phyloP scores from a whole-genome alignment of 23 tunicate genomes.

The Styela plicata region DNA sequence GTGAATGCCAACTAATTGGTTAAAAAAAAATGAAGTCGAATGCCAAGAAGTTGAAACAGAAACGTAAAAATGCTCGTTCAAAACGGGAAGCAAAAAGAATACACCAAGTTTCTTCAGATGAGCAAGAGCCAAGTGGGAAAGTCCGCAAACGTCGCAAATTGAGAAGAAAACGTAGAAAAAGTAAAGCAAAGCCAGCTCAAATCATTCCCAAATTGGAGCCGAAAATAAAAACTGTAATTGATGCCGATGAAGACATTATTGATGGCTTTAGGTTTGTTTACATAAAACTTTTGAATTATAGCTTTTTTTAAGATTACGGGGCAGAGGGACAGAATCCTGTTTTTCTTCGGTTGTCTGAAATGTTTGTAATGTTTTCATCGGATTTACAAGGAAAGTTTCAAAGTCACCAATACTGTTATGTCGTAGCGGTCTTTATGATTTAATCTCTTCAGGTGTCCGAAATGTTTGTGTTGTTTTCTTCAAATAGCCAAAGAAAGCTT shows the following conservation, averaged over 20 bases:
- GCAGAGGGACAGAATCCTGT: no score
- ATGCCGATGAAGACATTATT: slow-evolving; percentile 56
- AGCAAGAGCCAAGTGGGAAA: slow-evolving; percentile 10
- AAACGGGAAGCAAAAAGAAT: slow-evolving; percentile 12
- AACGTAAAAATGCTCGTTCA: slow-evolving; percentile 2
- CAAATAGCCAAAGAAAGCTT: no score
- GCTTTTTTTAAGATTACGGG: no score
- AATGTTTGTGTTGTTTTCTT: no score
- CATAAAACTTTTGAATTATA: no score
- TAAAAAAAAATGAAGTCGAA: slow-evolving; percentile 20
- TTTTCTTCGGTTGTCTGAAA: no score
- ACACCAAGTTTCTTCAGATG: slow-evolving; percentile 20
- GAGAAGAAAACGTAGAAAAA: not conserved
- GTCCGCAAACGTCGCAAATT: slow-evolving; percentile 1
- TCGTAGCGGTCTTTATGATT: no score
- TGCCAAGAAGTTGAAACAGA: not conserved
- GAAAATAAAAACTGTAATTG: slow-evolving; percentile 31
- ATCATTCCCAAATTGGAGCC: slow-evolving; percentile 18
- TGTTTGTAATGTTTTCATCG: no score
- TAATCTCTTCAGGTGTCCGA: no score
- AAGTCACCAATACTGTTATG: no score
- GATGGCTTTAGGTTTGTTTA: slow-evolving; percentile 43
- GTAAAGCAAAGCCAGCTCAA: not conserved
- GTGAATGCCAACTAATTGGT: no score
- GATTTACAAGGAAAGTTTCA: no score